Percentiles rank a stretch among this genome's conserved stretches.
Conservation (phyloP, 2,888 invertebrate genomes). For the Sinhomidia bicolor region DNA sequence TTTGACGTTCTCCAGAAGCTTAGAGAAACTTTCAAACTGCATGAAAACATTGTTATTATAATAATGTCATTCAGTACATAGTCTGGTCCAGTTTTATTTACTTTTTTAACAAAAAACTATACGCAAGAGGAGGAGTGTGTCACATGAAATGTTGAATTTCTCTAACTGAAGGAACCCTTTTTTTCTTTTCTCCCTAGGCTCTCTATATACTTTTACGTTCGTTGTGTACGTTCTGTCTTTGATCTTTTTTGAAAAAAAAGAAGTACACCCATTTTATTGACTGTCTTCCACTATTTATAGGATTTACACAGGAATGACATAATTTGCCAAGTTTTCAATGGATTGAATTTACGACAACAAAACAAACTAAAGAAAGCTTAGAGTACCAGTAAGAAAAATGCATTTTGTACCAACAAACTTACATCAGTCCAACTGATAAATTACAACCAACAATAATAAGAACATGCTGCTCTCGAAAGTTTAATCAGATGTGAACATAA, state of each 20-base stretch:
- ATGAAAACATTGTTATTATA: neutral
- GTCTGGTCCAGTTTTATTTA: constrained; percentile 57
- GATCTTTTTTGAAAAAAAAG: constrained; percentile 39
- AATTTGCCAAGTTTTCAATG: neutral
- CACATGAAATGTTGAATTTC: constrained; percentile 14
- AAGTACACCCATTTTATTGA: neutral
- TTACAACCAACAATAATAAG: neutral
- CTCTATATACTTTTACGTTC: neutral
- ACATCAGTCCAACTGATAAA: constrained; percentile 12
- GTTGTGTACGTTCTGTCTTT: constrained; percentile 44
- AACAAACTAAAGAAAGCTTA: neutral
- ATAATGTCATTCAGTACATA: neutral
- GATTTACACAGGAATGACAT: constrained; percentile 2
- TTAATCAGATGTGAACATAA: constrained; percentile 56
- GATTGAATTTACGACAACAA: neutral
- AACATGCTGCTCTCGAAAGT: constrained; percentile 22
- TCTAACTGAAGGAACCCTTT: neutral
- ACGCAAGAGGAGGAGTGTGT: constrained; percentile 22
- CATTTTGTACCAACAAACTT: neutral
- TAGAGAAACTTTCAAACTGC: neutral
- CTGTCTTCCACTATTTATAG: neutral
- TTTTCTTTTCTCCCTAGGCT: neutral
- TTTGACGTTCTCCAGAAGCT: no score
- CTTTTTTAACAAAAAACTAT: constrained; percentile 22
- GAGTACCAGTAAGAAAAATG: neutral